Percentiles rank a stretch among this genome's conserved stretches.
Conservation (phyloP, 2,113 vertebrate genomes). For the Buteo buteo region DNA sequence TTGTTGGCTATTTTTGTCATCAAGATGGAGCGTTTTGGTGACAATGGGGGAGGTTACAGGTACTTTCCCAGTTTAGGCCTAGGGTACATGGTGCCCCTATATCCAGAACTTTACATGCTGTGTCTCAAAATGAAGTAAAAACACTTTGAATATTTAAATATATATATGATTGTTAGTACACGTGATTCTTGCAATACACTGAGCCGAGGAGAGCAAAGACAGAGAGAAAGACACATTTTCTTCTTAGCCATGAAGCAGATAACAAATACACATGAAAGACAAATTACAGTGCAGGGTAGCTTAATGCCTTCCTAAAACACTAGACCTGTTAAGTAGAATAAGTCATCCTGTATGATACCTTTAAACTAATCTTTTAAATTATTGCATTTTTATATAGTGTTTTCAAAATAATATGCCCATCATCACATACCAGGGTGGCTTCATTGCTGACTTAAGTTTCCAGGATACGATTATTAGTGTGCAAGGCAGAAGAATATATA, state of each 20-base stretch:
- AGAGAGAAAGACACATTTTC: background rate
- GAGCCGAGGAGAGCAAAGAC: background rate
- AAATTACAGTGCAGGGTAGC: background rate
- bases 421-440: background rate
- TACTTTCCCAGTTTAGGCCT: background rate
- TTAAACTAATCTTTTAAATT: background rate
- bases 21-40: background rate
- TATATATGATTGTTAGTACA: background rate
- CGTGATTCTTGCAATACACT: background rate
- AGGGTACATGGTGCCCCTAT: accelerated
- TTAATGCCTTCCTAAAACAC: background rate
- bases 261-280: background rate
- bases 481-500: background rate
- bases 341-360: background rate
- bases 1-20: background rate
- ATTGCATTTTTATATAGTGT: background rate
- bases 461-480: background rate
- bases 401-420: background rate
- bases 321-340: background rate
- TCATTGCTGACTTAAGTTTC: background rate
- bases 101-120: background rate
- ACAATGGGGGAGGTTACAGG: background rate
- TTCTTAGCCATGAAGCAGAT: background rate
- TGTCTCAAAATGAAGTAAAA: background rate
- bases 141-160: background rate